A percentile compares a stretch with the other conserved stretches of the same genome.
These are phyloP conservation scores for Archocentrus centrarchus DNA, from an alignment of 2,113 vertebrate species.

Conservation along the genomic window DNA sequence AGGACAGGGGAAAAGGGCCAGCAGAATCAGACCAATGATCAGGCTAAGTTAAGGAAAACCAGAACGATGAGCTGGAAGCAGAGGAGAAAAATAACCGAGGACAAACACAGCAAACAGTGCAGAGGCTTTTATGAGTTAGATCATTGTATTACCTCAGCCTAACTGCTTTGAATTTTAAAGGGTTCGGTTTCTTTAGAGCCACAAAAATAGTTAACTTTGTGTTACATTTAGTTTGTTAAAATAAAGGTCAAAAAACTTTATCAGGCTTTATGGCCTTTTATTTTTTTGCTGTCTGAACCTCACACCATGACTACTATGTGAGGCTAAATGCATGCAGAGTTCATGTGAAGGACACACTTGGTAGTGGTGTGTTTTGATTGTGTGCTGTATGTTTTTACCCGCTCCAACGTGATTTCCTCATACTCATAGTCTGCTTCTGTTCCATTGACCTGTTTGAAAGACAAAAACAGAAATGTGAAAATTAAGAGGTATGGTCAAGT, in stretches of 20 bases:
- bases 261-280: background rate
- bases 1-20: conserved; percentile 29
- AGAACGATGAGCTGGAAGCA: background rate
- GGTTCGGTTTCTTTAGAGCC: background rate
- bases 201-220: background rate
- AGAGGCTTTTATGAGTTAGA: background rate
- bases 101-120: background rate
- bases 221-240: background rate
- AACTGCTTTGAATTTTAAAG: background rate
- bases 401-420: conserved; percentile 76
- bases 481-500: no score
- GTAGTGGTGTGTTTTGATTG: background rate
- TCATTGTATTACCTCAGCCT: background rate
- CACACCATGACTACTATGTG: background rate
- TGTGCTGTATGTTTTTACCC: conserved; percentile 66
- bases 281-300: background rate
- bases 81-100: background rate
- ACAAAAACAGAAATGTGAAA: background rate
- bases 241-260: background rate
- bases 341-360: background rate
- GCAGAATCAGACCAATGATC: conserved; percentile 1
- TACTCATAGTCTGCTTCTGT: conserved; percentile 80
- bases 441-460: conserved; percentile 68
- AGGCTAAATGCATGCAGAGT: background rate
- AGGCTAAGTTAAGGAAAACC: background rate